phyloP scores from a whole-genome alignment of 2,113 vertebrate species.

The Hypomesus transpacificus region DNA sequence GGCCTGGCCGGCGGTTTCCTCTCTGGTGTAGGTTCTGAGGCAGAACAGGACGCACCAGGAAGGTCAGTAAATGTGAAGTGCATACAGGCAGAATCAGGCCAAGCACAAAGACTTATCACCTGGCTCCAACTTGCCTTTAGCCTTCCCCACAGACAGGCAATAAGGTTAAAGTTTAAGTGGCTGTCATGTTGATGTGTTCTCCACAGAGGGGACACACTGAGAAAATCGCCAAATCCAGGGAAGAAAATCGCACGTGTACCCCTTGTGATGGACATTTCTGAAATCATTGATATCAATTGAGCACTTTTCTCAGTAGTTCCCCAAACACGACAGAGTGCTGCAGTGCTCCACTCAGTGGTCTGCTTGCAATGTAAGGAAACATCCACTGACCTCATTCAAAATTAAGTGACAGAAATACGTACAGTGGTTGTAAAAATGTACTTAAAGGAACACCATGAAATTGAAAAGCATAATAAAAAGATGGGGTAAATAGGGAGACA shows the following conservation, averaged over 20 bases:
- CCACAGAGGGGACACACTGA: conserved; percentile 2
- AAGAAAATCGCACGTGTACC: conserved; percentile 19
- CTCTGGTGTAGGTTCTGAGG: conserved; percentile 30
- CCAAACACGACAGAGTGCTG: background rate
- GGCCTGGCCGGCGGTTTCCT: conserved; percentile 6
- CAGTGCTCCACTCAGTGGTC: no score
- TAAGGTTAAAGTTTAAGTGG: conserved; percentile 54
- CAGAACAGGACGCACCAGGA: conserved; percentile 40
- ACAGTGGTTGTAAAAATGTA: no score
- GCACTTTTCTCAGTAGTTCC: background rate
- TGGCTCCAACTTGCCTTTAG: conserved; percentile 44
- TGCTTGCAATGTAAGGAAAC: no score
- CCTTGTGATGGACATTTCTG: background rate
- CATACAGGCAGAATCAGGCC: conserved; percentile 51
- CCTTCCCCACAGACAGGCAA: conserved; percentile 29
- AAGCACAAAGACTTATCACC: conserved; percentile 51
- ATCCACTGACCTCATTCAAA: no score
- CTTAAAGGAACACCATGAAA: background rate
- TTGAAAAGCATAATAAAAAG: background rate
- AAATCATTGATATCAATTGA: background rate
- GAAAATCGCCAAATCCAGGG: conserved; percentile 18
- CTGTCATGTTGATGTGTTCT: conserved; percentile 42
- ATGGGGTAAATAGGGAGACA: background rate
- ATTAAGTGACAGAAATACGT: no score
- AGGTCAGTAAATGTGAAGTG: conserved; percentile 60